Percentiles rank a stretch among this genome's conserved stretches.
These are phyloP conservation scores for Pipistrellus pygmaeus DNA, from an alignment of 2,797 vertebrate species.

Conservation along the genomic window DNA sequence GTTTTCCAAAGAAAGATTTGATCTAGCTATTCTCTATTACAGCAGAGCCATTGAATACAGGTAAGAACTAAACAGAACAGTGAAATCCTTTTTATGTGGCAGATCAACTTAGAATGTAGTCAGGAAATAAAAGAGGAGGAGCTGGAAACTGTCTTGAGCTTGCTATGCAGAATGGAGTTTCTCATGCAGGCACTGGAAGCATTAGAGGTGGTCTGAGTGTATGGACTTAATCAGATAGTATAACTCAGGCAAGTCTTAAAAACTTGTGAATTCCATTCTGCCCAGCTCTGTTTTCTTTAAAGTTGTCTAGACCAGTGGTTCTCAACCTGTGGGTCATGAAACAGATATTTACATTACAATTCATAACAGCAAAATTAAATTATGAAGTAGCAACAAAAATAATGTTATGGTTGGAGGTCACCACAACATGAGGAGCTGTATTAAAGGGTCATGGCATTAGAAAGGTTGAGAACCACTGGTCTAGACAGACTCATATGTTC, in stretches of 20 bases:
- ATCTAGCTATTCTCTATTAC: conserved; percentile 92
- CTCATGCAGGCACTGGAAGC: neutral
- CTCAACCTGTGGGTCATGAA: too few relatives aligned
- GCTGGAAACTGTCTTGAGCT: neutral
- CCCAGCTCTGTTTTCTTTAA: neutral
- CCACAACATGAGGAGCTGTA: too few relatives aligned
- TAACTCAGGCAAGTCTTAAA: neutral
- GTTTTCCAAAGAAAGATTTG: conserved; percentile 90
- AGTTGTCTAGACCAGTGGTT: neutral
- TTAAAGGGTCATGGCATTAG: too few relatives aligned
- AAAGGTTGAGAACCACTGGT: neutral
- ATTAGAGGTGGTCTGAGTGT: neutral
- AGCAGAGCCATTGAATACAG: conserved; percentile 91
- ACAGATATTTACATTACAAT: too few relatives aligned
- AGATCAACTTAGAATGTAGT: neutral
- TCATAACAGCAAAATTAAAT: too few relatives aligned
- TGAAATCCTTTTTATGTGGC: conserved; percentile 39
- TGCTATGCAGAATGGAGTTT: neutral
- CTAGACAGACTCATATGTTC: neutral
- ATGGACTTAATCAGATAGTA: neutral
- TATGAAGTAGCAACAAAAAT: too few relatives aligned
- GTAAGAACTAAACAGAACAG: conserved; percentile 87
- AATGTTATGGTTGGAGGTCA: too few relatives aligned
- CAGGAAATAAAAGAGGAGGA: neutral
- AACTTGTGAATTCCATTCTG: neutral